Evolutionary conservation across 2,888 invertebrate genomes (phyloP), one percentile per base, ranked within the genome.

Genomic region (Blastobasis lacticolella): DNA sequence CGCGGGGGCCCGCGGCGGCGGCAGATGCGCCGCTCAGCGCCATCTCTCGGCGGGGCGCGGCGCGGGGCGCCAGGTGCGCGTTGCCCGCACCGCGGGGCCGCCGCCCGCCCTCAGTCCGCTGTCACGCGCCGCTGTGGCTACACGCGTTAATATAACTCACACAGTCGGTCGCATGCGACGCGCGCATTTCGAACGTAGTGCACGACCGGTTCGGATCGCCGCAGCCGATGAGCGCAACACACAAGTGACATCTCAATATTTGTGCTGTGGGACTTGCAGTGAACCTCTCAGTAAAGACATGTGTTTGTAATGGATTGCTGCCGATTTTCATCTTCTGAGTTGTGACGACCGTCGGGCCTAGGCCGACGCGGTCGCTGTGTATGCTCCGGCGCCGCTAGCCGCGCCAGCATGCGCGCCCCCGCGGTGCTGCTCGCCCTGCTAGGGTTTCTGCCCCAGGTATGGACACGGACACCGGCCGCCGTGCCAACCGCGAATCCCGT

Each of bases 401-500:
- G 86, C 86, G 87, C 81, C 87, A 86, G 73, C 73, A 88, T 88
- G 88, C 87, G 88, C 88, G 85, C 81, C 85, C 81, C 82, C 71
- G 81, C 87, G 82, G 80, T 88, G 86, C 81, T 88, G 74, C 65
- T 88, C 75, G 88, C 88, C 88, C 88, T 88, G 79, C 78, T 87
- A 85, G 88, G 87, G 87, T 85, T 88, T 81, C 86, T 88, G 67
- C 88, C 88, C 83, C 88, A 88, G 88, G 88, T 88, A 86, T 81
- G 66, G 77, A 73, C 41, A 55, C 37, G 41, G 76, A 73, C 67
- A 76, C 47, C 51, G 41, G 75, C 69, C 67, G 76, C 76, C 71
- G 74, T 74, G 54, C 63, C 78, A 80, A 81, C 78, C 80, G 78
- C 80, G 72, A 79, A 76, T 71, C 75, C 73, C 56, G 71, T 81